Conservation (phyloP, 2,113 vertebrate genomes). For the Okapia johnstoni region DNA sequence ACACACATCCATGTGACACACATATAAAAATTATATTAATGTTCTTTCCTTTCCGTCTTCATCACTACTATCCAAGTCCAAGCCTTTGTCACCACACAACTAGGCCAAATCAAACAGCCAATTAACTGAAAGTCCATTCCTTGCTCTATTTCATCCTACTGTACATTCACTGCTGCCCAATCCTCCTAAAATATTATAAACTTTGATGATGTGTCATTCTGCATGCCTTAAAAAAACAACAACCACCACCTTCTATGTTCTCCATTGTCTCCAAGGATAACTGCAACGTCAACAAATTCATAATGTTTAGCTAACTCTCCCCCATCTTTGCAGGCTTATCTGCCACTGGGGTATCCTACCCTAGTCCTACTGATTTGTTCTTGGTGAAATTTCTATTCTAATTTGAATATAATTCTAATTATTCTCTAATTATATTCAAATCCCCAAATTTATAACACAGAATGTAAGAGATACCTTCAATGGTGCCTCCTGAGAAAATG, state of each 20-base stretch:
- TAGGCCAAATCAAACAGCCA: background rate
- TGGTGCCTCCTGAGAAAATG: background rate
- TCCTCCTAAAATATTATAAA: background rate
- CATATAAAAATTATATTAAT: background rate
- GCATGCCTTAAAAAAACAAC: background rate
- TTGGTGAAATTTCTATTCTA: background rate
- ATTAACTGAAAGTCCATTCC: background rate
- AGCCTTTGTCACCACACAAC: background rate
- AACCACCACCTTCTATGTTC: background rate
- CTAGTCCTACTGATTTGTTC: background rate
- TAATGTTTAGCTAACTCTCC: background rate
- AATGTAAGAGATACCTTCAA: background rate
- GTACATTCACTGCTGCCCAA: background rate
- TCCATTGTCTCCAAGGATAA: background rate
- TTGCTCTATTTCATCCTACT: background rate
- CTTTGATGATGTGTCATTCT: background rate
- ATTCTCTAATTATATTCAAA: background rate
- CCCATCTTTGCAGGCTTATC: background rate
- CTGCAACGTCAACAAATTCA: background rate
- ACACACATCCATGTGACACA: background rate
- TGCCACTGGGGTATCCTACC: background rate
- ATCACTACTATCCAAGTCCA: background rate
- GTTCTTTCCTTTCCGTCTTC: background rate
- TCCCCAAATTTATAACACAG: background rate
- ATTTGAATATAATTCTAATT: background rate